Percentiles rank a stretch among this genome's conserved stretches.
phyloP scores from a whole-genome alignment of 2,797 vertebrate species.

The Loriculus beryllinus region DNA sequence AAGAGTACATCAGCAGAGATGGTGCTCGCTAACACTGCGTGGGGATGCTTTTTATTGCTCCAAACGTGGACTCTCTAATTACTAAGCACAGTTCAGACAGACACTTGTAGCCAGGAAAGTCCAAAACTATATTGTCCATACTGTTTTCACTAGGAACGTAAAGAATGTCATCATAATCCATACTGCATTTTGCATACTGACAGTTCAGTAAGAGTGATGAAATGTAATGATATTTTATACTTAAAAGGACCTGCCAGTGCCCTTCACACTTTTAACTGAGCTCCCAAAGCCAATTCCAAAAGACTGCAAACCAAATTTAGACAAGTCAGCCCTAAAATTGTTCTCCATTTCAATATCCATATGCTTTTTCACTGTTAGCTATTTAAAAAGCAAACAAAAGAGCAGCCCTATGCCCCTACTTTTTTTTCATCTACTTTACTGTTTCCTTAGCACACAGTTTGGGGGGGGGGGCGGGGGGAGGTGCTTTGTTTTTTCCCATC shows the following conservation, averaged over 20 bases:
- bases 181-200: neutral
- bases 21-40: neutral
- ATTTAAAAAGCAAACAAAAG: neutral
- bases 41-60: neutral
- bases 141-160: neutral
- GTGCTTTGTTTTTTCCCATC: neutral
- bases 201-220: neutral
- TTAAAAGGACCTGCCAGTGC: neutral
- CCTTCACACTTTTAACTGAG: neutral
- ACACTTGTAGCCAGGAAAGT: neutral
- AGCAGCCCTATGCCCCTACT: neutral
- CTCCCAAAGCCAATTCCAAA: neutral
- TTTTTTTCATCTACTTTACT: neutral
- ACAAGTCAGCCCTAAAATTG: neutral
- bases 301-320: neutral
- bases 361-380: neutral
- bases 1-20: constrained; percentile 17
- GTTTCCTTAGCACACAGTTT: neutral
- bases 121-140: neutral
- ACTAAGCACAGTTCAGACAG: neutral
- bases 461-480: no score
- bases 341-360: neutral
- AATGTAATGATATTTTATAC: neutral
- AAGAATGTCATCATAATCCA: neutral
- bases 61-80: neutral